These are phyloP conservation scores for Daubentonia madagascariensis DNA, from an alignment of 2,113 vertebrate genomes.

Conservation along the genomic window DNA sequence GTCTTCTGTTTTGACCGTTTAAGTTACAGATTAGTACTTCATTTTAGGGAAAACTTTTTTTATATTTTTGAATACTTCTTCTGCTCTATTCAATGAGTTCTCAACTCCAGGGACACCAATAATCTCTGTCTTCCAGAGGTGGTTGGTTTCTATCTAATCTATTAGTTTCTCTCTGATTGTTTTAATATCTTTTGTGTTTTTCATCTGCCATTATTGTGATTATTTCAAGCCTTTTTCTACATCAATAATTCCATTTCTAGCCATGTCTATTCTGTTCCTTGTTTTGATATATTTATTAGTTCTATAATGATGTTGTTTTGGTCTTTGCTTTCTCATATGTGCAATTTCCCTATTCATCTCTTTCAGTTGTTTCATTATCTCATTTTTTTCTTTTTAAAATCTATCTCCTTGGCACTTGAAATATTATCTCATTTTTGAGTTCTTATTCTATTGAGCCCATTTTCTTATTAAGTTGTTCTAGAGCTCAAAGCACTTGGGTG, in stretches of 20 bases:
- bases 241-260: slow-evolving; percentile 7
- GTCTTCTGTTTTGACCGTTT: neutral
- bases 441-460: neutral
- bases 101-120: neutral
- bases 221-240: neutral
- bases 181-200: neutral
- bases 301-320: neutral
- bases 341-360: neutral
- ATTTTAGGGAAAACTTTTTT: neutral
- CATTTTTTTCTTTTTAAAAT: neutral
- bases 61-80: neutral
- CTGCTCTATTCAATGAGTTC: neutral
- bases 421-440: neutral
- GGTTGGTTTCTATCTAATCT: neutral
- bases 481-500: neutral
- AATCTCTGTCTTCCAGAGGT: neutral
- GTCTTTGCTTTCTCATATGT: neutral
- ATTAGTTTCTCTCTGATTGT: neutral
- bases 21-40: neutral
- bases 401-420: too few relatives aligned
- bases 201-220: neutral
- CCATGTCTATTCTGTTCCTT: neutral
- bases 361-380: neutral
- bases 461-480: neutral
- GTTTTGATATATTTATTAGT: neutral